A percentile compares a stretch with the other conserved stretches of the same genome.
Conservation (phyloP, 2,113 vertebrate genomes). For the Collichthys lucidus region DNA sequence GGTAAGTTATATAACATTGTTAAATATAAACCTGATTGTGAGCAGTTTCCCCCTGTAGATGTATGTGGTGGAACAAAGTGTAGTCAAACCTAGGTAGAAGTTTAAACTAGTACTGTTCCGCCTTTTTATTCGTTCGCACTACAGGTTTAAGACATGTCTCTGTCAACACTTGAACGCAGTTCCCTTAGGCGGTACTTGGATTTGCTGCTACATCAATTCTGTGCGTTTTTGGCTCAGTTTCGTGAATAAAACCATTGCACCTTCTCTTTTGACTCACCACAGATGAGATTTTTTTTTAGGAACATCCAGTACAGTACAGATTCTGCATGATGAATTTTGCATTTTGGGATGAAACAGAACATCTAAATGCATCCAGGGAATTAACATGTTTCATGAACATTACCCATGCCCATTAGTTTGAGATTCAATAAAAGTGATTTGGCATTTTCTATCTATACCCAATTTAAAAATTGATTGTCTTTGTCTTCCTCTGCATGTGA, state of each 20-base stretch:
- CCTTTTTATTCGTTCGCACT: not conserved
- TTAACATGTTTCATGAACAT: conserved; percentile 17
- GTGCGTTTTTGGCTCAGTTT: not conserved
- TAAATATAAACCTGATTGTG: not conserved
- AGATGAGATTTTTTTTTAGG: not conserved
- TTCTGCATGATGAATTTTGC: not conserved
- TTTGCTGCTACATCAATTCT: not conserved
- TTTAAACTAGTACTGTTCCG: not conserved
- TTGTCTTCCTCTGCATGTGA: conserved; percentile 6
- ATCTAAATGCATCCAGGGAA: conserved; percentile 2
- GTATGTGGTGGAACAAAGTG: too few species aligned
- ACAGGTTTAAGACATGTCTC: not conserved
- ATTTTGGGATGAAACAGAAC: not conserved
- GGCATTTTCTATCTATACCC: conserved; percentile 33
- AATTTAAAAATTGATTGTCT: conserved; percentile 50
- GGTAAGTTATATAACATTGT: not conserved
- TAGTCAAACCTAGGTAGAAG: not conserved
- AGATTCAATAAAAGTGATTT: conserved; percentile 26
- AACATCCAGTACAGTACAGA: not conserved
- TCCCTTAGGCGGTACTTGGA: not conserved
- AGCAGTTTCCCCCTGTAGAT: too few species aligned
- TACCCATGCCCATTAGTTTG: conserved; percentile 8
- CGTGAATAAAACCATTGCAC: not conserved
- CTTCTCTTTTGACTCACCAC: not conserved
- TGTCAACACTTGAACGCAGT: not conserved